Evolutionary conservation across 1,140 invertebrate genomes (phyloP).

Genomic region (Drosophila dunni): DNA sequence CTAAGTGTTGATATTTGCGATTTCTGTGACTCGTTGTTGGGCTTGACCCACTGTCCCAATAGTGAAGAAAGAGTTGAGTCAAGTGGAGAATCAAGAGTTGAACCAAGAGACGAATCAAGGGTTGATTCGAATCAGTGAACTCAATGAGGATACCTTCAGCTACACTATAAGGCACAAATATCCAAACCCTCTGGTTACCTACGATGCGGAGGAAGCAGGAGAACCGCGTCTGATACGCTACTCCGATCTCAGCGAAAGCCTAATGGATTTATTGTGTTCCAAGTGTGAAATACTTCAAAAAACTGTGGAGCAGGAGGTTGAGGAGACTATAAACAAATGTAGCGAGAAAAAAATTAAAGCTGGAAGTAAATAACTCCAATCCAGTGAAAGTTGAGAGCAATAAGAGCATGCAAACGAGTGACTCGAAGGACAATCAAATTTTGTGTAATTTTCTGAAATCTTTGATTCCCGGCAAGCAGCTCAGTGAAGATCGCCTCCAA

Average conservation of each 20-base stretch:
- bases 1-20: slow-evolving; percentile 23
- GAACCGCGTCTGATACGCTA: slow-evolving; percentile 51
- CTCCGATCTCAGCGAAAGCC: slow-evolving; percentile 27
- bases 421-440: background rate
- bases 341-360: background rate
- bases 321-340: background rate
- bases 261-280: background rate
- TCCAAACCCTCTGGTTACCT: slow-evolving; percentile 54
- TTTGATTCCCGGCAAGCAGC: too few species aligned
- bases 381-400: background rate
- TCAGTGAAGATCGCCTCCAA: background rate
- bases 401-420: background rate
- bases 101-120: too few species aligned
- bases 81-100: background rate
- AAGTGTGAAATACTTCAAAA: too few species aligned
- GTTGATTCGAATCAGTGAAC: too few species aligned
- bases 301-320: background rate
- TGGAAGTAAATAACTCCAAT: background rate
- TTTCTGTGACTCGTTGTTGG: background rate
- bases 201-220: slow-evolving; percentile 50
- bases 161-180: slow-evolving; percentile 56
- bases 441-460: background rate
- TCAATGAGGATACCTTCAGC: background rate
- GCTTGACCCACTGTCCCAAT: background rate
- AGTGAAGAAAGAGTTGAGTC: background rate